These are phyloP conservation scores for Cherax quadricarinatus DNA, from an alignment of 1,140 invertebrate species.

Conservation along the genomic window DNA sequence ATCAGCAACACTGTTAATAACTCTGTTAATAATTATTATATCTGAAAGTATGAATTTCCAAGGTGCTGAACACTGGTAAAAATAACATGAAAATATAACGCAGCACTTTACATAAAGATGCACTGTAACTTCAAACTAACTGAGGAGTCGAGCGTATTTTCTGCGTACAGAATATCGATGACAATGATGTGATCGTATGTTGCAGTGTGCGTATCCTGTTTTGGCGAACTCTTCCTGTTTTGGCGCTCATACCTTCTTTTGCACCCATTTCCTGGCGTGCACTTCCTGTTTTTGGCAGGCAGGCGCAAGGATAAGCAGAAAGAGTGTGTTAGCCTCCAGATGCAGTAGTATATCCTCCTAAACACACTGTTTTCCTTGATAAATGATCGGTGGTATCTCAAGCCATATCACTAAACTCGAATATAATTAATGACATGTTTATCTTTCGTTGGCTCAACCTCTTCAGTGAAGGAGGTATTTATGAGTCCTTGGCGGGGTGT, in stretches of 20 bases:
- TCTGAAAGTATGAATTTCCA: no score
- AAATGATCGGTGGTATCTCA: background rate
- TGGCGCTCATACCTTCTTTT: no score
- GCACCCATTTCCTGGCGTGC: no score
- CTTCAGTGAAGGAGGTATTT: background rate
- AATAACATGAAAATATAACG: no score
- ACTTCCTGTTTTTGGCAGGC: no score
- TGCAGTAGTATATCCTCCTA: background rate
- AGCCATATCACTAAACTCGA: background rate
- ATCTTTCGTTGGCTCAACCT: background rate
- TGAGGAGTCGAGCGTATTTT: no score
- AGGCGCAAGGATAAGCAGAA: background rate
- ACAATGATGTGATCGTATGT: background rate
- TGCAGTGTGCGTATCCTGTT: background rate
- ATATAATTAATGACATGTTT: slow-evolving; percentile 16
- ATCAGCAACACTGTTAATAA: no score
- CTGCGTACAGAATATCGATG: no score
- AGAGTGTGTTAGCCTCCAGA: background rate
- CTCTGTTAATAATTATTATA: no score
- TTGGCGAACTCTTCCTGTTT: background rate
- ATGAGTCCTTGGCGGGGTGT: background rate
- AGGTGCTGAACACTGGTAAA: no score
- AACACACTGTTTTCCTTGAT: background rate
- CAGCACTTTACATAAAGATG: no score
- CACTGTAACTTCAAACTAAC: no score